Percentiles rank a stretch among this genome's conserved stretches.
phyloP scores from a whole-genome alignment of 2,113 vertebrate genomes.

The Eidolon helvum region DNA sequence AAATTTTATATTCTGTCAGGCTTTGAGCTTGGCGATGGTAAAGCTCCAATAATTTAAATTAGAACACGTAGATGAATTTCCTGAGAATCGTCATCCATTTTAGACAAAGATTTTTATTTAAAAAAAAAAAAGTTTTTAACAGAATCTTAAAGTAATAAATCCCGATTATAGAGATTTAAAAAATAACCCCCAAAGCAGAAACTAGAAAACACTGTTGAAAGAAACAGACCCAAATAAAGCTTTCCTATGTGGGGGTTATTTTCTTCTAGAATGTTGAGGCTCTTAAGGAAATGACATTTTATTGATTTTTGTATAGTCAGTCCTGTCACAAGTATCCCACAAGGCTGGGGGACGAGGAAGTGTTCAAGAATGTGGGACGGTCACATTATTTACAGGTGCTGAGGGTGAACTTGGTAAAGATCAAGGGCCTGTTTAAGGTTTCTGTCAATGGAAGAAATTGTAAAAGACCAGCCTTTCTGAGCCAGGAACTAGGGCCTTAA shows the following conservation, averaged over 20 bases:
- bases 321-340: background rate
- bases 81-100: background rate
- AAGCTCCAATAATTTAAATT: background rate
- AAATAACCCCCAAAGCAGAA: background rate
- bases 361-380: background rate
- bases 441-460: background rate
- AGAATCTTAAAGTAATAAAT: background rate
- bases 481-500: background rate
- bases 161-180: background rate
- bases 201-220: background rate
- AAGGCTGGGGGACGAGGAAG: background rate
- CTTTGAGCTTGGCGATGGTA: background rate
- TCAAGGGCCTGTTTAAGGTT: background rate
- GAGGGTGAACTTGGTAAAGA: background rate
- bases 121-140: background rate
- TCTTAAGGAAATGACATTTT: background rate
- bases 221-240: background rate
- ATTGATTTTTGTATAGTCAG: background rate
- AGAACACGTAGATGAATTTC: background rate
- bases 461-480: background rate
- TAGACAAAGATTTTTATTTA: background rate
- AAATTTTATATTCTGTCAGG: background rate
- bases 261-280: background rate
- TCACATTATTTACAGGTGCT: background rate
- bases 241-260: background rate